Evolutionary conservation across 2,113 vertebrate species (phyloP).

Genomic region (Herpetotheres cachinnans): DNA sequence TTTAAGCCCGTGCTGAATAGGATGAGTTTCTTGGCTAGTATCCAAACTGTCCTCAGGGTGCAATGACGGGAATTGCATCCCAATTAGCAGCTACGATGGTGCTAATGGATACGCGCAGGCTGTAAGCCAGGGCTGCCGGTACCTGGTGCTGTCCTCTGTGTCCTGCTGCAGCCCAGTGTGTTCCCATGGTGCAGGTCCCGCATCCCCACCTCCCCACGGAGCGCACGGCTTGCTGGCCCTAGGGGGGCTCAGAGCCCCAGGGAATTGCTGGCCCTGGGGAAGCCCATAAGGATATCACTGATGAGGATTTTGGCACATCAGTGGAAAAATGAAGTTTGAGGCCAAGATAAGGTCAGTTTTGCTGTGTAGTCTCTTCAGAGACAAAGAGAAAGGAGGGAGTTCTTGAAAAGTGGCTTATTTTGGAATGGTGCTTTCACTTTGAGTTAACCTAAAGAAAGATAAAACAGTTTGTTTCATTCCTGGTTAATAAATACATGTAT

Average conservation of each 20-base stretch:
- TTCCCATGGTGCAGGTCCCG: not conserved
- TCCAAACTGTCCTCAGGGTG: not conserved
- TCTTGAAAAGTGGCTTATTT: not conserved
- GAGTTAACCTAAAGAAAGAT: not conserved
- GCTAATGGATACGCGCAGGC: not conserved
- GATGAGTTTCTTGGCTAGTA: not conserved
- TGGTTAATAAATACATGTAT: too few species aligned
- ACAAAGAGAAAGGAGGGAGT: not conserved
- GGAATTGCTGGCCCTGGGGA: not conserved
- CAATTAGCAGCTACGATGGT: not conserved
- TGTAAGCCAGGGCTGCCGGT: not conserved
- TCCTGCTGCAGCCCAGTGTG: fast-evolving
- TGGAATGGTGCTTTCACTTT: not conserved
- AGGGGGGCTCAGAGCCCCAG: not conserved
- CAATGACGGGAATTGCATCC: not conserved
- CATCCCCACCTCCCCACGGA: too few species aligned
- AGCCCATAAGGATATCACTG: not conserved
- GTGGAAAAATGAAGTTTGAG: not conserved
- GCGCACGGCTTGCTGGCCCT: not conserved
- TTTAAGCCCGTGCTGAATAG: not conserved
- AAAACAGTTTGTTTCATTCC: too few species aligned
- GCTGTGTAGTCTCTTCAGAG: not conserved
- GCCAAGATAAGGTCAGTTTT: not conserved
- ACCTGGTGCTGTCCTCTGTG: not conserved
- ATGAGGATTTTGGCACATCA: not conserved